Percentiles rank a stretch among this genome's conserved stretches.
Evolutionary conservation across 2,113 vertebrate species (phyloP).

Genomic region (Lepus americanus): DNA sequence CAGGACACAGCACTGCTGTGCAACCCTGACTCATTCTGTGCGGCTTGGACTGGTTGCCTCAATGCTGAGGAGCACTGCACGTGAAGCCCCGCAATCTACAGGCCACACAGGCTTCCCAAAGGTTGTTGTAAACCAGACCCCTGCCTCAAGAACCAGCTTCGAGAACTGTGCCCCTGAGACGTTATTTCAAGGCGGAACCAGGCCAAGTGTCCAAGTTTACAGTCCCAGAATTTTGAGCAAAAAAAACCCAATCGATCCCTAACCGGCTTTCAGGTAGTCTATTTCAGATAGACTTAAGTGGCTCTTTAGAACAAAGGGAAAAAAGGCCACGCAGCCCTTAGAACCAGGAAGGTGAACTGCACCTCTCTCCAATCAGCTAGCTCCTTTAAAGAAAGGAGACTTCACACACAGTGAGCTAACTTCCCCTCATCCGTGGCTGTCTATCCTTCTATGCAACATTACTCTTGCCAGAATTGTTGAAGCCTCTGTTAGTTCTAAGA

Average conservation of each 20-base stretch:
- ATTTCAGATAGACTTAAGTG: neutral
- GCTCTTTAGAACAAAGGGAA: neutral
- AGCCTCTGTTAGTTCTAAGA: neutral
- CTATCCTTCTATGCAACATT: neutral
- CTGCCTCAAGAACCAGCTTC: neutral
- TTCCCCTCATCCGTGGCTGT: neutral
- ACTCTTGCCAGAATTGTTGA: neutral
- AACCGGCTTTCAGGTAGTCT: neutral
- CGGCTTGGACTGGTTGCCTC: neutral
- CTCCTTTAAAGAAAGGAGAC: neutral
- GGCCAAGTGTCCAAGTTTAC: neutral
- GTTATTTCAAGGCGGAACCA: neutral
- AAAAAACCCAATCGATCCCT: neutral
- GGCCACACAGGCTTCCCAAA: neutral
- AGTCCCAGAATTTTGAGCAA: constrained; percentile 28
- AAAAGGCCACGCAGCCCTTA: neutral
- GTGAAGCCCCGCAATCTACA: neutral
- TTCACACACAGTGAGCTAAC: neutral
- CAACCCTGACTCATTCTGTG: neutral
- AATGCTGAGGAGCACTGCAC: neutral
- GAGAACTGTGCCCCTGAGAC: neutral
- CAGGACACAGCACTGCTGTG: constrained; percentile 27
- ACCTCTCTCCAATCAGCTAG: neutral
- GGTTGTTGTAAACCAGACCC: neutral
- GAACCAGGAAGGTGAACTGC: neutral